Evolutionary conservation across 2,113 vertebrate species (phyloP).

Genomic region (Electrona antarctica): DNA sequence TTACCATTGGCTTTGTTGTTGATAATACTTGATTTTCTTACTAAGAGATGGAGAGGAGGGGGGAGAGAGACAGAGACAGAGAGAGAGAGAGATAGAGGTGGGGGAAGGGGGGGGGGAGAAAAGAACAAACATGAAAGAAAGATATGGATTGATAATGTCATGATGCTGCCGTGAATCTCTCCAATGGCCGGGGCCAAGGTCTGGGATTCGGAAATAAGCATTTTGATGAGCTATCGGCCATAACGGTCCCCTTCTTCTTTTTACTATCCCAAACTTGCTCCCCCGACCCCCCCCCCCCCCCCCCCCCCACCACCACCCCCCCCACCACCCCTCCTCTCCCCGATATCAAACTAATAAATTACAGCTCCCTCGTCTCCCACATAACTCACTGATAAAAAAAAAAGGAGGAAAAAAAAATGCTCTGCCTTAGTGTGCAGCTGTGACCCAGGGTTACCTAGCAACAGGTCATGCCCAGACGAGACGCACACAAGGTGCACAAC

Average conservation of each 20-base stretch:
- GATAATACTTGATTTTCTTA: constrained; percentile 75
- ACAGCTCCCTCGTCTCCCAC: constrained; percentile 79
- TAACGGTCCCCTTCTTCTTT: constrained; percentile 37
- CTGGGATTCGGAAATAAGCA: constrained; percentile 69
- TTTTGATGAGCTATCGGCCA: constrained; percentile 76
- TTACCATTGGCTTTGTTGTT: constrained; percentile 80
- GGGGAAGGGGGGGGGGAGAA: too few relatives aligned
- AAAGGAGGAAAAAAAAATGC: constrained; percentile 74
- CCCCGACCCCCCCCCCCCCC: constrained; percentile 54
- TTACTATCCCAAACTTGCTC: constrained; percentile 80
- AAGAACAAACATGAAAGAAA: too few relatives aligned
- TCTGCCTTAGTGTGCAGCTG: constrained; percentile 82
- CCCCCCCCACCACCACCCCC: background rate
- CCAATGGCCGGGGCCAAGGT: constrained; percentile 43
- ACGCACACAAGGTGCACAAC: constrained; percentile 77
- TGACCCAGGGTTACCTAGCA: constrained; percentile 87
- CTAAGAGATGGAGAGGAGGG: constrained; percentile 44
- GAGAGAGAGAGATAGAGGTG: too few relatives aligned
- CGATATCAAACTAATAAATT: constrained; percentile 87
- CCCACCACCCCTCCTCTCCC: constrained; percentile 22
- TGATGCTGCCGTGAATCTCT: constrained; percentile 70
- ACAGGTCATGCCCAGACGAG: constrained; percentile 86
- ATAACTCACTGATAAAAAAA: constrained; percentile 84
- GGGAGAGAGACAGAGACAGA: too few relatives aligned
- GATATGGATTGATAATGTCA: constrained; percentile 75